Evolutionary conservation across 2,797 vertebrate species (phyloP).

Genomic region (Remorina albescens): DNA sequence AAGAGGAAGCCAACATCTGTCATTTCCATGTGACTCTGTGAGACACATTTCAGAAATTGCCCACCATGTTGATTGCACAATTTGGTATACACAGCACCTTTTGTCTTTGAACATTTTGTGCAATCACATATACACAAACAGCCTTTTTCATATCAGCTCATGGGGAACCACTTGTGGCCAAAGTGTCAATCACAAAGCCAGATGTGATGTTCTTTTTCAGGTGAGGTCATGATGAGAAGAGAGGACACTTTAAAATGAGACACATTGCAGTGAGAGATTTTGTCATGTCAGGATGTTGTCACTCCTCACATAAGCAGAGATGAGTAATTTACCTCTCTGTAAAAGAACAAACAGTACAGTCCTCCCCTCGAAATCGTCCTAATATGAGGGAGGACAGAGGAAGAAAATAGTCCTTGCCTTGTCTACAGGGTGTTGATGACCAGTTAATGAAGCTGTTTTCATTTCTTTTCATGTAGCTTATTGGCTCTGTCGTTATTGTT

Average conservation of each 20-base stretch:
- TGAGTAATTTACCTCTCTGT: constrained; percentile 46
- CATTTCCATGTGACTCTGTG: constrained; percentile 3
- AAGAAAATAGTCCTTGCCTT: constrained; percentile 32
- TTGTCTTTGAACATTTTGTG: constrained; percentile 38
- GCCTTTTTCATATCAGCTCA: constrained; percentile 52
- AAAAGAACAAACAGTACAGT: constrained; percentile 46
- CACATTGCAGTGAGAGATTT: neutral
- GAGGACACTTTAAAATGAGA: constrained; percentile 18
- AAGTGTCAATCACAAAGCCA: constrained; percentile 53
- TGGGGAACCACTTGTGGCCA: constrained; percentile 19
- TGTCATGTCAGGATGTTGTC: constrained; percentile 42
- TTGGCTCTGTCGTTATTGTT: constrained; percentile 40
- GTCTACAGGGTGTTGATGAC: constrained; percentile 46
- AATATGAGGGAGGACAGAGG: constrained; percentile 29
- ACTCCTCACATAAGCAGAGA: constrained; percentile 26
- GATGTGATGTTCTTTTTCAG: constrained; percentile 18
- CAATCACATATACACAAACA: constrained; percentile 55
- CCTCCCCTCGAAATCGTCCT: constrained; percentile 33
- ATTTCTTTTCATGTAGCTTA: constrained; percentile 60
- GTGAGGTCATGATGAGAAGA: constrained; percentile 11
- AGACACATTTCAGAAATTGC: neutral
- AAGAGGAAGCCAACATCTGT: neutral
- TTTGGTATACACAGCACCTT: constrained; percentile 37
- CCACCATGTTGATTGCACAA: constrained; percentile 45
- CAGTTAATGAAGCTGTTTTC: constrained; percentile 60